phyloP scores from a whole-genome alignment of 2,113 vertebrate genomes.

The Nycticebus coucang region DNA sequence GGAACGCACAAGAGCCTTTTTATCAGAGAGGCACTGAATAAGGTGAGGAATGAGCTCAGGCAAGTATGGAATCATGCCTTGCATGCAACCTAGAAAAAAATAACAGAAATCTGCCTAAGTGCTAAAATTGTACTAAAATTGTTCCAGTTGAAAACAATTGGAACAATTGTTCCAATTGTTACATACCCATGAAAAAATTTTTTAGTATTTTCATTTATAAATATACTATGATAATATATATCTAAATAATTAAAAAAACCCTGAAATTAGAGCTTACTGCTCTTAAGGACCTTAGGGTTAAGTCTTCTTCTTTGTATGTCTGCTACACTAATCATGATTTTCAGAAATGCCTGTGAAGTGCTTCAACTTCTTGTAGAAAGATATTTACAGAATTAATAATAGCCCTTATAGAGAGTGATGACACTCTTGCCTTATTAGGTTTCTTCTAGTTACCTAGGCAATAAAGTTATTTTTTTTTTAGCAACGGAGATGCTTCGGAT shows the following conservation, averaged over 20 bases:
- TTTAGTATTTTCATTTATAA: constrained; percentile 21
- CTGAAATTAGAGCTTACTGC: neutral
- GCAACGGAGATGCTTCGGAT: neutral
- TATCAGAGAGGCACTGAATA: constrained; percentile 95
- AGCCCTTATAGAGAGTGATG: neutral
- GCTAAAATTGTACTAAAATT: constrained; percentile 10
- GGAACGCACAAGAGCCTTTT: constrained; percentile 98
- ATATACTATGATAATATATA: neutral
- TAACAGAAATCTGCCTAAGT: constrained; percentile 9
- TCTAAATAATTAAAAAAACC: neutral
- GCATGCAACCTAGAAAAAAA: constrained; percentile 92
- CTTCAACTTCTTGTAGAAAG: neutral
- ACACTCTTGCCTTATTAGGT: neutral
- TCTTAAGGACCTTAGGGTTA: neutral
- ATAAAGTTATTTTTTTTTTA: constrained; percentile 35
- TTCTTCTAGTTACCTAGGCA: neutral
- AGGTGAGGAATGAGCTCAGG: constrained; percentile 97
- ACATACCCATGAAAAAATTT: neutral
- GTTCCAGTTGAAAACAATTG: constrained; percentile 11
- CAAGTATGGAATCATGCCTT: constrained; percentile 97
- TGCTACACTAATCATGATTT: neutral
- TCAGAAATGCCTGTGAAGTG: constrained; percentile 21
- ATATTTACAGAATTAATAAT: neutral
- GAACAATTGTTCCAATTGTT: neutral
- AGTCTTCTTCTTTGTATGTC: constrained; percentile 13